Evolutionary conservation across 2,888 invertebrate species (phyloP).

Genomic region (Cantharis nigra): DNA sequence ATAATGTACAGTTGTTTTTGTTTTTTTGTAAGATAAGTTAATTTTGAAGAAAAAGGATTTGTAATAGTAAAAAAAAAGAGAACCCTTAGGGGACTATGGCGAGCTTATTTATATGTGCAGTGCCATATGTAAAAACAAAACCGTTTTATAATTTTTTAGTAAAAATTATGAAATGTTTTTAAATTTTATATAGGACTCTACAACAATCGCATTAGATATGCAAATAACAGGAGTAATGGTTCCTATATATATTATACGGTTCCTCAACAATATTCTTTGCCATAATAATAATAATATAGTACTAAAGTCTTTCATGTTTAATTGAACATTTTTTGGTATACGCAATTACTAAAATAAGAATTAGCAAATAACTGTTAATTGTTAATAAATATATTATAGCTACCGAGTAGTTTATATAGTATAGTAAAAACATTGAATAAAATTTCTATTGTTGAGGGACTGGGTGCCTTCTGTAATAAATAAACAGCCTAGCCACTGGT

Average conservation of each 20-base stretch:
- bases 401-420: neutral
- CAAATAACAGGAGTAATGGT: slow-evolving; percentile 54
- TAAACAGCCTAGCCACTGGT: slow-evolving; percentile 44
- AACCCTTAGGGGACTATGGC: slow-evolving; percentile 45
- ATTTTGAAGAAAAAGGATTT: slow-evolving; percentile 33
- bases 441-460: slow-evolving; percentile 55
- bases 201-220: slow-evolving; percentile 50
- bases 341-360: neutral
- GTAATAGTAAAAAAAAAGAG: slow-evolving; percentile 32
- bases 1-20: slow-evolving; percentile 47
- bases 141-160: slow-evolving; percentile 33
- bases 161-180: slow-evolving; percentile 33
- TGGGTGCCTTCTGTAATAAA: slow-evolving; percentile 57
- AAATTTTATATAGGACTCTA: slow-evolving; percentile 45
- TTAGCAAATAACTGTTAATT: neutral
- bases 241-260: slow-evolving; percentile 54
- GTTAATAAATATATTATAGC: neutral
- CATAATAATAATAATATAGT: neutral
- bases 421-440: slow-evolving; percentile 16
- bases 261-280: slow-evolving; percentile 51
- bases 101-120: slow-evolving; percentile 50
- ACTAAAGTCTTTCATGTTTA: neutral
- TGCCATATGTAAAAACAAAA: slow-evolving; percentile 47
- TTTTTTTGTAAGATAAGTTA: slow-evolving; percentile 35
- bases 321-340: neutral